These are phyloP conservation scores for Drosophila pectinifera DNA, from an alignment of 1,140 invertebrate genomes.

Conservation along the genomic window DNA sequence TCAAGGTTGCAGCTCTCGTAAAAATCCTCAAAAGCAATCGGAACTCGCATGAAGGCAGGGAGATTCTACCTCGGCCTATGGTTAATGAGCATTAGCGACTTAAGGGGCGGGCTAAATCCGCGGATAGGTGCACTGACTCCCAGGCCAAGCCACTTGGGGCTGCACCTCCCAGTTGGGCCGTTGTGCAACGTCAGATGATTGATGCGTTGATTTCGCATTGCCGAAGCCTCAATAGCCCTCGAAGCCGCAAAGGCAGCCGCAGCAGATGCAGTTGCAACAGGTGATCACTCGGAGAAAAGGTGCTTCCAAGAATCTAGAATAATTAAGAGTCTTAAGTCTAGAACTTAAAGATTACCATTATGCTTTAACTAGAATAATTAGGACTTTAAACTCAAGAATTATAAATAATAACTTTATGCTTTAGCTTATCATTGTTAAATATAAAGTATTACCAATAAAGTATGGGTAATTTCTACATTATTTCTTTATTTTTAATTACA, in stretches of 20 bases:
- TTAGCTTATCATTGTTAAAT: no score
- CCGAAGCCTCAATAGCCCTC: slow-evolving; percentile 70
- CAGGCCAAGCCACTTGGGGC: slow-evolving; percentile 11
- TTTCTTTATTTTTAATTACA: no score
- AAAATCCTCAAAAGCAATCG: slow-evolving; percentile 20
- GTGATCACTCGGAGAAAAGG: slow-evolving; percentile 20
- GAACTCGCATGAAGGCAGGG: slow-evolving; percentile 15
- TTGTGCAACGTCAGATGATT: slow-evolving; percentile 74
- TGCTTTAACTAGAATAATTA: no score
- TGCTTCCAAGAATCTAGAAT: slow-evolving; percentile 1
- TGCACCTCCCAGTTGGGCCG: slow-evolving; percentile 24
- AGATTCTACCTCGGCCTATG: slow-evolving; percentile 40
- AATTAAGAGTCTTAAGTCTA: not conserved
- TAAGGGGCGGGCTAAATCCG: not conserved
- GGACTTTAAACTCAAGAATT: no score
- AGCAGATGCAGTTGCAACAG: slow-evolving; percentile 26
- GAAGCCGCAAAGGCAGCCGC: slow-evolving; percentile 49
- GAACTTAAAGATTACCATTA: no score
- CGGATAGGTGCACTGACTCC: slow-evolving; percentile 42
- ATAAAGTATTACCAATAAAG: no score
- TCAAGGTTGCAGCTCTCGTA: slow-evolving; percentile 57
- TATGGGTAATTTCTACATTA: no score
- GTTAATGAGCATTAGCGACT: slow-evolving; percentile 20
- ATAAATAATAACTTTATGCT: no score
- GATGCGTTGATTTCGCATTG: slow-evolving; percentile 72